Conservation (phyloP, 2,113 vertebrate genomes). For the Chroicocephalus ridibundus region DNA sequence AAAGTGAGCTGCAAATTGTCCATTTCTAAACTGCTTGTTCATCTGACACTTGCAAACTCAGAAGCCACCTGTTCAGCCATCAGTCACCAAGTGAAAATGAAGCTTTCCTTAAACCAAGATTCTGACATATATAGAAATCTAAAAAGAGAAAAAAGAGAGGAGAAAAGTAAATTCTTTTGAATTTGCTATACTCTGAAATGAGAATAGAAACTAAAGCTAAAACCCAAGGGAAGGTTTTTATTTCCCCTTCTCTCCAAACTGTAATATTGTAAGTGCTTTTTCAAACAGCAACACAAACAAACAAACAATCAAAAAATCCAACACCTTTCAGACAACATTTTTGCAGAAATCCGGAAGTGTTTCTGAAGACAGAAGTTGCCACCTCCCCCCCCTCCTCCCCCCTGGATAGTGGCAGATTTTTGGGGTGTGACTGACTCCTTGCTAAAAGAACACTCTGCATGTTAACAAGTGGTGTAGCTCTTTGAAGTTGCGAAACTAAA, state of each 20-base stretch:
- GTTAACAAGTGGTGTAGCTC: conserved; percentile 47
- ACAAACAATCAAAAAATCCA: background rate
- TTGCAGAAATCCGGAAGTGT: background rate
- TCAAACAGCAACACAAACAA: background rate
- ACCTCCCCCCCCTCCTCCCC: background rate
- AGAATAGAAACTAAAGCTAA: background rate
- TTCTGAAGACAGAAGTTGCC: background rate
- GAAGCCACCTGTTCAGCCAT: conserved; percentile 88
- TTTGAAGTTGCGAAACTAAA: conserved; percentile 65
- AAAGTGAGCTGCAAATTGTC: conserved; percentile 83
- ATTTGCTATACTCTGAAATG: background rate
- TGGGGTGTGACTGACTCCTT: conserved; percentile 21
- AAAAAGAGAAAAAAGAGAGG: background rate
- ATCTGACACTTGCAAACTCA: conserved; percentile 79
- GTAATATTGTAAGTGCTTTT: background rate
- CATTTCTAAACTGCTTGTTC: conserved; percentile 82
- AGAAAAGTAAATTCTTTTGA: background rate
- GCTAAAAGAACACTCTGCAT: conserved; percentile 24
- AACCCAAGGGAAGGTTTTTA: background rate
- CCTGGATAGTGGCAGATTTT: background rate
- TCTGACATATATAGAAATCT: conserved; percentile 69
- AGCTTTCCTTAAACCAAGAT: conserved; percentile 83
- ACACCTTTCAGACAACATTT: background rate
- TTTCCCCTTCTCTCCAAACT: background rate
- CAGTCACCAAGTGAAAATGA: conserved; percentile 83